Percentiles rank a stretch among this genome's conserved stretches.
These are phyloP conservation scores for Telmatochromis brichardi DNA, from an alignment of 2,113 vertebrate species.

Conservation along the genomic window DNA sequence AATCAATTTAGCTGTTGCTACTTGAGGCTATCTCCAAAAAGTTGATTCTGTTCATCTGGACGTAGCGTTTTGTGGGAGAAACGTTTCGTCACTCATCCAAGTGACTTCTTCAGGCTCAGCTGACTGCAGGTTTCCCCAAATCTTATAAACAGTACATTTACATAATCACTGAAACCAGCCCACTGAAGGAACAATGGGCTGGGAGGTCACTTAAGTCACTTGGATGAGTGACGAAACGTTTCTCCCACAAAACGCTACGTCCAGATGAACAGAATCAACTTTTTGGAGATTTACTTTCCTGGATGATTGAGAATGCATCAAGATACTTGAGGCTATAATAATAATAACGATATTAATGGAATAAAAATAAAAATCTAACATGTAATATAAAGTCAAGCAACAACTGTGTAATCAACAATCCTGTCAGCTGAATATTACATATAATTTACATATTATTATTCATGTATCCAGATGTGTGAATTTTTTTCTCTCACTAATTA, in stretches of 20 bases:
- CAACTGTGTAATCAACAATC: not conserved
- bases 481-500: not conserved
- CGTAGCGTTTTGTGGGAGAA: not conserved
- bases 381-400: not conserved
- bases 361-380: not conserved
- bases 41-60: not conserved
- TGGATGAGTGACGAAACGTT: not conserved
- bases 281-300: not conserved
- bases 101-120: not conserved
- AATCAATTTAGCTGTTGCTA: not conserved
- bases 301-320: not conserved
- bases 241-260: not conserved
- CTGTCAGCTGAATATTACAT: not conserved
- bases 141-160: not conserved
- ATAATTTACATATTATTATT: not conserved
- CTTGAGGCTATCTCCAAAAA: not conserved
- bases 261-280: not conserved
- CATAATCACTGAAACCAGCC: accelerated
- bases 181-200: not conserved
- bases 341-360: not conserved
- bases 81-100: not conserved
- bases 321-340: not conserved
- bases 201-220: not conserved
- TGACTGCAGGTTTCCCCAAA: not conserved
- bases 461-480: not conserved